A percentile compares a stretch with the other conserved stretches of the same genome.
Conservation (phyloP, 2,888 invertebrate genomes). For the Arge pagana region DNA sequence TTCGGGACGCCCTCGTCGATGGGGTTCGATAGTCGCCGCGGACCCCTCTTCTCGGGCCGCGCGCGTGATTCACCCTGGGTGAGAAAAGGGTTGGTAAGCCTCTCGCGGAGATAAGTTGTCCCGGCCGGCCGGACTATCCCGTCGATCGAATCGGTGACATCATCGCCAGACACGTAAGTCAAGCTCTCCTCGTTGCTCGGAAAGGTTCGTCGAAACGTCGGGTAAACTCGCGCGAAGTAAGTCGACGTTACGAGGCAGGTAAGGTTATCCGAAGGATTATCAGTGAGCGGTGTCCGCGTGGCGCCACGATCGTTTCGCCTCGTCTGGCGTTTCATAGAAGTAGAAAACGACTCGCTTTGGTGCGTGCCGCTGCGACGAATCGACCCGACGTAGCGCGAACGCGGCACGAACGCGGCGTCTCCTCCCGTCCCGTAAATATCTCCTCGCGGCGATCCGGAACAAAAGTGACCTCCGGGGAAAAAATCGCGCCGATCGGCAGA, state of each 20-base stretch:
- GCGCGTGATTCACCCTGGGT: conserved; percentile 11
- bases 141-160: conserved; percentile 21
- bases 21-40: background rate
- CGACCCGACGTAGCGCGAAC: no score
- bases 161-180: conserved; percentile 18
- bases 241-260: conserved; percentile 17
- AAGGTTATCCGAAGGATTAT: no score
- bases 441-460: no score
- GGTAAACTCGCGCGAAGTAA: conserved; percentile 12
- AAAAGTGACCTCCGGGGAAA: no score
- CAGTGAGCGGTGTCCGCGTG: conserved; percentile 20
- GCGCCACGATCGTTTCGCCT: conserved; percentile 23
- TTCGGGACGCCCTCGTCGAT: no score
- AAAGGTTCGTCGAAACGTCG: background rate
- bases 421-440: no score
- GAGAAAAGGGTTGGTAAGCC: conserved; percentile 7
- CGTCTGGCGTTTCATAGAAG: no score
- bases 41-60: background rate
- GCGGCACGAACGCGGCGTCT: no score
- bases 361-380: no score
- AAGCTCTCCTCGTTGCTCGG: no score
- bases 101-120: background rate
- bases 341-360: no score
- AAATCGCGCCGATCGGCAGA: no score
- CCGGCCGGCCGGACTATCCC: background rate